These are phyloP conservation scores for Pogonocichla stellata DNA, from an alignment of 2,113 vertebrate species.

Conservation along the genomic window DNA sequence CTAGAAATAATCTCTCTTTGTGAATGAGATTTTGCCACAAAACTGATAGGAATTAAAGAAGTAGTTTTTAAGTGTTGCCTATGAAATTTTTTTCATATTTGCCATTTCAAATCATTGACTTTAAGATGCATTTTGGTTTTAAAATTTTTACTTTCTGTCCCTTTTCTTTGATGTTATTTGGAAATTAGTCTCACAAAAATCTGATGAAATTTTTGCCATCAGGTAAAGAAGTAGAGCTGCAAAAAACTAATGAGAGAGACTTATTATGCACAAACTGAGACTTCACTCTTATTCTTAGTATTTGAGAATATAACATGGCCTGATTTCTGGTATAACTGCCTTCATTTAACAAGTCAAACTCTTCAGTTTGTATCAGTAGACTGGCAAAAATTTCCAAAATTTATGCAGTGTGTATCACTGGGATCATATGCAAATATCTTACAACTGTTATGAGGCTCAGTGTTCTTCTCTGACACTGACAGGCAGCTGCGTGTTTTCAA, in stretches of 20 bases:
- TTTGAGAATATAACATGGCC: background rate
- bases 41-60: background rate
- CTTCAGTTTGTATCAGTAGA: background rate
- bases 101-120: background rate
- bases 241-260: background rate
- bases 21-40: background rate
- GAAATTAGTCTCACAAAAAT: background rate
- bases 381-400: background rate
- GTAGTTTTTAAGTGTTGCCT: background rate
- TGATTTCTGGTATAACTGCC: background rate
- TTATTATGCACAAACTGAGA: background rate
- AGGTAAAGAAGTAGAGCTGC: too few relatives aligned
- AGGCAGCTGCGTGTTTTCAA: background rate
- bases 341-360: background rate
- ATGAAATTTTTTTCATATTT: background rate
- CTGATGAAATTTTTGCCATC: background rate
- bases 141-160: background rate
- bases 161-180: background rate
- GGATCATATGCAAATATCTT: background rate
- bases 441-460: background rate
- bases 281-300: background rate
- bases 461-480: background rate
- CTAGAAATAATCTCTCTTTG: background rate
- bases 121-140: background rate
- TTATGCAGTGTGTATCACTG: background rate